Evolutionary conservation across 1,140 invertebrate genomes (phyloP).

Genomic region (Ylistrum balloti): DNA sequence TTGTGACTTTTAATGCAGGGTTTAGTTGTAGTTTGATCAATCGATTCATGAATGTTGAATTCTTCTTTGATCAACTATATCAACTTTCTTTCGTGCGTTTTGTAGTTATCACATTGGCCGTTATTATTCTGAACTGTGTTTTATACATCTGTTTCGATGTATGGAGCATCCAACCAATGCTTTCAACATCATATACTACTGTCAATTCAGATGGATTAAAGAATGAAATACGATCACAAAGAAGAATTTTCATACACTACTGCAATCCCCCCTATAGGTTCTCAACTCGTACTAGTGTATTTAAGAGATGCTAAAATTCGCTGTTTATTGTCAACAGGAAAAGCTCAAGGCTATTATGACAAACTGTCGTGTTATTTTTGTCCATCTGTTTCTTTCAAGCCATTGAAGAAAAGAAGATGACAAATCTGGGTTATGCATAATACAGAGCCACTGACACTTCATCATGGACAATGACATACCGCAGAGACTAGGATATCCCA

Average conservation of each 20-base stretch:
- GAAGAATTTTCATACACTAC: not conserved
- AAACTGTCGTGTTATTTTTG: not conserved
- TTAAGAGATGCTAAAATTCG: not conserved
- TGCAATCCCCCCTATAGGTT: not conserved
- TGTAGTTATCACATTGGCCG: too few species aligned
- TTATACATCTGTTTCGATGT: too few species aligned
- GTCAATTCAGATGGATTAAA: too few species aligned
- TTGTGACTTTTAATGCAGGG: too few species aligned
- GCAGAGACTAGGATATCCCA: conserved; percentile 84
- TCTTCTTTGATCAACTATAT: too few species aligned
- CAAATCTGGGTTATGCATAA: conserved; percentile 56
- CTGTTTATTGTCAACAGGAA: not conserved
- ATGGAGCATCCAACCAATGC: too few species aligned
- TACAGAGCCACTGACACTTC: conserved; percentile 43
- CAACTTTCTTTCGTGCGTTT: too few species aligned
- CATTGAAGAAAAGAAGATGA: not conserved
- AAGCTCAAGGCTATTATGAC: not conserved
- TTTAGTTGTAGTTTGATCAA: too few species aligned
- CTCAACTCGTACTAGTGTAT: not conserved
- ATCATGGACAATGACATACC: conserved; percentile 89
- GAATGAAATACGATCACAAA: too few species aligned
- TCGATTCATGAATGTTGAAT: too few species aligned
- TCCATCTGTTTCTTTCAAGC: not conserved
- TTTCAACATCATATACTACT: too few species aligned
- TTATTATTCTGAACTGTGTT: too few species aligned